Conservation (phyloP, 2,113 vertebrate species). For the Entelurus aequoreus region DNA sequence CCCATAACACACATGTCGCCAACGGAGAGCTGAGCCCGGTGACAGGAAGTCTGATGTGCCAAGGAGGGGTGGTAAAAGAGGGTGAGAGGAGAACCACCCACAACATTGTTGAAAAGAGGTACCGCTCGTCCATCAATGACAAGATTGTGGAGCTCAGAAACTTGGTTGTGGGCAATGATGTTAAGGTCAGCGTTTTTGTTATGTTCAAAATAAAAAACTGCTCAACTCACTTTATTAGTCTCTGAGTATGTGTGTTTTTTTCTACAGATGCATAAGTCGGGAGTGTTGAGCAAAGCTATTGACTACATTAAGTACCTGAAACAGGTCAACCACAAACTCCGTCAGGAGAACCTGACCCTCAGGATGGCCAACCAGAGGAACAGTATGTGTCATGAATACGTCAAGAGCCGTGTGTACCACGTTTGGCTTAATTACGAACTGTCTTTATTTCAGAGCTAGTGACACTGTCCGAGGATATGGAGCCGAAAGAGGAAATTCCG, state of each 20-base stretch:
- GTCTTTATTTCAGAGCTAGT: slow-evolving; percentile 47
- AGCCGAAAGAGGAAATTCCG: slow-evolving; percentile 87
- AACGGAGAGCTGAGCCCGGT: slow-evolving; percentile 60
- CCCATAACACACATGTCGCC: slow-evolving; percentile 69
- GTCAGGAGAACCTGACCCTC: slow-evolving; percentile 93
- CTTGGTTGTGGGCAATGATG: slow-evolving; percentile 92
- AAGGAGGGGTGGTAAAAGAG: slow-evolving; percentile 82
- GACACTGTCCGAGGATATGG: slow-evolving; percentile 73
- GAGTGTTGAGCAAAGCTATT: slow-evolving; percentile 92
- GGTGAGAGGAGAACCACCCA: slow-evolving; percentile 94
- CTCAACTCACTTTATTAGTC: not conserved
- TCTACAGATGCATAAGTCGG: slow-evolving; percentile 94
- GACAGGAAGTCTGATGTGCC: slow-evolving; percentile 65
- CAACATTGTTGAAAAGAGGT: slow-evolving; percentile 98
- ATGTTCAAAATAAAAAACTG: too few species aligned
- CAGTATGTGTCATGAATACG: slow-evolving; percentile 74
- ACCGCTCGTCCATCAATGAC: slow-evolving; percentile 96
- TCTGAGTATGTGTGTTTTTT: not conserved
- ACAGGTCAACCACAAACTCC: slow-evolving; percentile 91
- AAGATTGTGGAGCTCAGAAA: slow-evolving; percentile 96
- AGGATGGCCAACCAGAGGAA: slow-evolving; percentile 94
- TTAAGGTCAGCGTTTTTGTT: slow-evolving; percentile 76
- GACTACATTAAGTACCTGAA: slow-evolving; percentile 98
- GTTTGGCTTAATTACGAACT: not conserved
- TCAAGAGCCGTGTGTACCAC: not conserved